These are phyloP conservation scores for Otus sunia DNA, from an alignment of 2,113 vertebrate genomes.

Conservation along the genomic window DNA sequence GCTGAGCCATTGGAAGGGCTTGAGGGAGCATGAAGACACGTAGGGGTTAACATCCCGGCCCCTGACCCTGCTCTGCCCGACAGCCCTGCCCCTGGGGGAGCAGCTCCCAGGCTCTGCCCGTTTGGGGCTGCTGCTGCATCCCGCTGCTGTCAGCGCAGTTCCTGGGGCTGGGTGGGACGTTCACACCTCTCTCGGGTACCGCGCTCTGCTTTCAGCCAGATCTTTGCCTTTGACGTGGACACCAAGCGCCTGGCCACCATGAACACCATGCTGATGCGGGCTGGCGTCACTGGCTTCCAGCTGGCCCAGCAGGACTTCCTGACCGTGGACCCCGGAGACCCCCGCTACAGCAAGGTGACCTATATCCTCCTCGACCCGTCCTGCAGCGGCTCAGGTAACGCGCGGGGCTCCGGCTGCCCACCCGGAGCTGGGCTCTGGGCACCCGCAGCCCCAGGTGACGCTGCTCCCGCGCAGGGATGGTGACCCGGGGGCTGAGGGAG, in stretches of 20 bases:
- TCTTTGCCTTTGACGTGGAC: slow-evolving; percentile 94
- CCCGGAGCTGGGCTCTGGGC: rapidly evolving
- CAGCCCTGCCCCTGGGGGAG: background rate
- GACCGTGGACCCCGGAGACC: slow-evolving; percentile 75
- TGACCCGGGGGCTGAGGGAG: slow-evolving; percentile 54
- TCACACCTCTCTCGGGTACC: background rate
- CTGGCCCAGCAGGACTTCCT: slow-evolving; percentile 91
- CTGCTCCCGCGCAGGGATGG: slow-evolving; percentile 77
- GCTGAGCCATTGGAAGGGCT: background rate
- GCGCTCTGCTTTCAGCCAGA: slow-evolving; percentile 68
- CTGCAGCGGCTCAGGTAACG: slow-evolving; percentile 93
- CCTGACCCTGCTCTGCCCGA: background rate
- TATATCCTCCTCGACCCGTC: slow-evolving; percentile 92
- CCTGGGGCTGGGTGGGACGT: background rate
- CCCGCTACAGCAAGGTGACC: slow-evolving; percentile 80
- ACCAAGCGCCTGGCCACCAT: slow-evolving; percentile 89
- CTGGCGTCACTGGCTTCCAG: slow-evolving; percentile 86
- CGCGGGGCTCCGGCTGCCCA: rapidly evolving
- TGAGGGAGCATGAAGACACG: rapidly evolving
- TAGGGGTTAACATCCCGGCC: background rate
- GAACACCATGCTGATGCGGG: slow-evolving; percentile 89
- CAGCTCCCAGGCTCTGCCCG: background rate
- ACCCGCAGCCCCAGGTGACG: rapidly evolving
- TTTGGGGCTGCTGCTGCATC: background rate
- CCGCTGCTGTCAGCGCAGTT: rapidly evolving